Evolutionary conservation across 2,888 invertebrate species (phyloP).

Genomic region (Ormyrus labotus): DNA sequence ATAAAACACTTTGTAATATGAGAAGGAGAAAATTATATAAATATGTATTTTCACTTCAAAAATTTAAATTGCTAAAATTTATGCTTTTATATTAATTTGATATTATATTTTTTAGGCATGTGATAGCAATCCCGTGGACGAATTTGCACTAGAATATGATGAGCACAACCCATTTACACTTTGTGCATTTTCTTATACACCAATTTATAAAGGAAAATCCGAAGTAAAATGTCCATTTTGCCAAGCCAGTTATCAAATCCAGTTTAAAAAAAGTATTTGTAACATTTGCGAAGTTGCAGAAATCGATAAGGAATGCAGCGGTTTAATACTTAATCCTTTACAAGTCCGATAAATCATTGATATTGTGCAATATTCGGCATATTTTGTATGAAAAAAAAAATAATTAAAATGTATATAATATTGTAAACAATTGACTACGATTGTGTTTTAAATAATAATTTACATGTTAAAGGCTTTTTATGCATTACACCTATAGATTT

Average conservation of each 20-base stretch:
- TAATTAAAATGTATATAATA: too few species aligned
- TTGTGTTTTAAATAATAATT: too few species aligned
- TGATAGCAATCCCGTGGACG: slow-evolving; percentile 92
- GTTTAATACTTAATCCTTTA: slow-evolving; percentile 37
- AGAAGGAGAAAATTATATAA: too few species aligned
- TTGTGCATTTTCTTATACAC: slow-evolving; percentile 93
- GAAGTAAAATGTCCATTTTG: slow-evolving; percentile 96
- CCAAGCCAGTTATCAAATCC: slow-evolving; percentile 89
- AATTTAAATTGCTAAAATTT: not conserved
- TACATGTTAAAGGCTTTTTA: too few species aligned
- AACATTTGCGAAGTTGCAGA: slow-evolving; percentile 91
- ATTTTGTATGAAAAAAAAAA: too few species aligned
- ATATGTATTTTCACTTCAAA: too few species aligned
- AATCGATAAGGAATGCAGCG: slow-evolving; percentile 66
- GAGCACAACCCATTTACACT: slow-evolving; percentile 98
- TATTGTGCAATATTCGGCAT: too few species aligned
- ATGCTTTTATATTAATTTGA: not conserved
- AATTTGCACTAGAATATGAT: slow-evolving; percentile 92
- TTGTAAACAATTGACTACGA: too few species aligned
- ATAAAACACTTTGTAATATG: too few species aligned
- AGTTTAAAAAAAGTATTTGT: slow-evolving; percentile 91
- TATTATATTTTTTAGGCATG: slow-evolving; percentile 81
- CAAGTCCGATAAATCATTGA: slow-evolving; percentile 4
- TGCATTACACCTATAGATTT: too few species aligned
- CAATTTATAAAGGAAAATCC: slow-evolving; percentile 96